Base-by-base conservation (phyloP, 2,113 vertebrate species). In the Colossoma macropomum region DNA sequence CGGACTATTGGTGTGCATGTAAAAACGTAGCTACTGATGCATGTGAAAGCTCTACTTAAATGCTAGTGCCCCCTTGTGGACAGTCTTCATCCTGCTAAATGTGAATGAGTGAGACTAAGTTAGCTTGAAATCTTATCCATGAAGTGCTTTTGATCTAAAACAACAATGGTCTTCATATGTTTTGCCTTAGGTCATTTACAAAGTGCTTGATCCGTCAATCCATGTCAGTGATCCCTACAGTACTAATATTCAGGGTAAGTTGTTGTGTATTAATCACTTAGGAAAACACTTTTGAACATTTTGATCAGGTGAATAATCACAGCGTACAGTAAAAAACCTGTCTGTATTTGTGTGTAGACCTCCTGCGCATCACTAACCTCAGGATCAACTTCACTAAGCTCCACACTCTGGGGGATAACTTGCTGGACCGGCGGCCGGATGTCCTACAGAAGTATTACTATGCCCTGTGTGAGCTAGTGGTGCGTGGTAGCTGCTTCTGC, bases 161-260 rank as follows among this genome's bases (percentile, higher is more conserved):
- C 7, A 56, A 28, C 23, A 7, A 50, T 0, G 81, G 17, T 69
- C 65, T 54, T 87, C 6, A 38, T 38, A 70, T 34, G 63, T 50
- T 79, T 0, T 85, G 0, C 86, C 85, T 0, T 72, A 97, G 96
- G 95, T 99, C 15, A 96, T 97, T 89, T 98, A 96, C 88, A 97
- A 96, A 92, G 96, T 97, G 66, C 88, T 97, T 86, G 96, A 98
- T 83, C 95, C 96, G 32, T 91, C 95, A 56, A 94, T 98, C 79
- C 91, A 92, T 0, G 93, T 96, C 77, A 95, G 92, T 48, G 96
- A 96, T 85, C 96, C 95, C 6, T 97, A 97, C 88, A 95, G 96
- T 85, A 82, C 92, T 7, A 92, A 94, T 76, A 96, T 96, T 87
- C 95, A 97, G 93, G 95, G 96, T 97, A 80, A 88, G 86, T 70